phyloP scores from a whole-genome alignment of 2,888 invertebrate genomes.

The Synanthedon myopaeformis region DNA sequence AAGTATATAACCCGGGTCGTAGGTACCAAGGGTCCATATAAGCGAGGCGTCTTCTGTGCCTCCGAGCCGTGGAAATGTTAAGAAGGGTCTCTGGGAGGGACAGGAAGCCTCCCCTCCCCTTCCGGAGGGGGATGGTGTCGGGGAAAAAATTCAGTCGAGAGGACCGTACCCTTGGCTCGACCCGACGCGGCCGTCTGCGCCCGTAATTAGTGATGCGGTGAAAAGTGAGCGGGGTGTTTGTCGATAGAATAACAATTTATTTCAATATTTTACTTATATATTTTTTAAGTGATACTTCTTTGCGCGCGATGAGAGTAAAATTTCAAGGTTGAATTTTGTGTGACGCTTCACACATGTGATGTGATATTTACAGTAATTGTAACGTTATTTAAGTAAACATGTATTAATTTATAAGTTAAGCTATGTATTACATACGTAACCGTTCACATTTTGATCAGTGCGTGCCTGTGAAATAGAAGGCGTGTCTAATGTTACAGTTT shows the following conservation, averaged over 20 bases:
- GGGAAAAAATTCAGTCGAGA: constrained; percentile 61
- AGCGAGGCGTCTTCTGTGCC: constrained; percentile 59
- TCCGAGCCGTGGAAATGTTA: constrained; percentile 65
- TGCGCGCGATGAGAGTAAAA: no score
- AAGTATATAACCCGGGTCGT: constrained; percentile 60
- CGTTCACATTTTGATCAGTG: no score
- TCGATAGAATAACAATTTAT: constrained; percentile 23
- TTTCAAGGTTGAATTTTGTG: no score
- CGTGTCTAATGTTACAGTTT: no score
- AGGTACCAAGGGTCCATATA: constrained; percentile 60
- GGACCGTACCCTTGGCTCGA: constrained; percentile 64
- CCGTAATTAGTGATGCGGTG: constrained; percentile 65
- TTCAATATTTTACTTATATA: not conserved
- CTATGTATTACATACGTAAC: no score
- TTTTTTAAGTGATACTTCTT: no score
- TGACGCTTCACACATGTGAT: no score
- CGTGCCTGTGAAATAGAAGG: no score
- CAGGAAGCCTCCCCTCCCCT: constrained; percentile 46
- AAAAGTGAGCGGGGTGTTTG: constrained; percentile 16
- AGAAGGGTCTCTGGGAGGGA: constrained; percentile 61
- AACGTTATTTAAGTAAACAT: no score
- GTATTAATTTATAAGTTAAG: no score
- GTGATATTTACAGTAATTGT: no score
- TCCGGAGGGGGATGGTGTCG: constrained; percentile 44
- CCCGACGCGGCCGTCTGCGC: constrained; percentile 58